phyloP scores from a whole-genome alignment of 2,113 vertebrate genomes.

The Halichoeres trimaculatus region DNA sequence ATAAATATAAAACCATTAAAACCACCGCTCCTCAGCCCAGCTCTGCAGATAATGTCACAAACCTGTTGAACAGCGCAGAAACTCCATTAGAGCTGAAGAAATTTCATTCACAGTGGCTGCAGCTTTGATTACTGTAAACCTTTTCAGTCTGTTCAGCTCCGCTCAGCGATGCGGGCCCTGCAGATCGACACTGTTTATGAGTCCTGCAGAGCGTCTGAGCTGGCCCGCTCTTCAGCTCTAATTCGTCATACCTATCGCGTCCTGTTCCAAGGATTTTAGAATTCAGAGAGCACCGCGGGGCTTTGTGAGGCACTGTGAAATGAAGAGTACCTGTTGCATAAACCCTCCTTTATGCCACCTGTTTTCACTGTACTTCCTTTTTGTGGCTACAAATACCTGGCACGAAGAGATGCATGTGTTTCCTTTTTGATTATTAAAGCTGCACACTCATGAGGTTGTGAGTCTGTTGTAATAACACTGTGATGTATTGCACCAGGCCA shows the following conservation, averaged over 20 bases:
- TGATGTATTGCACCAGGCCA: neutral
- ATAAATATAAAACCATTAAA: too few species aligned
- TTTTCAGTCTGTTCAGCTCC: conserved; percentile 32
- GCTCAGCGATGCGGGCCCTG: conserved; percentile 11
- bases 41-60: neutral
- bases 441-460: neutral
- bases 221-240: conserved; percentile 13
- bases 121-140: conserved; percentile 47
- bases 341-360: conserved; percentile 8
- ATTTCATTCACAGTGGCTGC: conserved; percentile 21
- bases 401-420: neutral
- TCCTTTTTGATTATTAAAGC: neutral
- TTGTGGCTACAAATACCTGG: neutral
- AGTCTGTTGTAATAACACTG: conserved; percentile 2
- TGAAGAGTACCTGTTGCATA: conserved; percentile 4
- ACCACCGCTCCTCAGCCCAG: too few species aligned
- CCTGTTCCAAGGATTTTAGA: conserved; percentile 8
- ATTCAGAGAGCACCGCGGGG: neutral
- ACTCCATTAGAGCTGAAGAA: neutral
- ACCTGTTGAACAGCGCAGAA: neutral
- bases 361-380: neutral
- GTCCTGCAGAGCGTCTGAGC: conserved; percentile 19
- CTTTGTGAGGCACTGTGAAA: neutral
- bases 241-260: conserved; percentile 21
- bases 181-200: conserved; percentile 35